Conservation (phyloP, 2,797 vertebrate species). For the Sebastes dallii region DNA sequence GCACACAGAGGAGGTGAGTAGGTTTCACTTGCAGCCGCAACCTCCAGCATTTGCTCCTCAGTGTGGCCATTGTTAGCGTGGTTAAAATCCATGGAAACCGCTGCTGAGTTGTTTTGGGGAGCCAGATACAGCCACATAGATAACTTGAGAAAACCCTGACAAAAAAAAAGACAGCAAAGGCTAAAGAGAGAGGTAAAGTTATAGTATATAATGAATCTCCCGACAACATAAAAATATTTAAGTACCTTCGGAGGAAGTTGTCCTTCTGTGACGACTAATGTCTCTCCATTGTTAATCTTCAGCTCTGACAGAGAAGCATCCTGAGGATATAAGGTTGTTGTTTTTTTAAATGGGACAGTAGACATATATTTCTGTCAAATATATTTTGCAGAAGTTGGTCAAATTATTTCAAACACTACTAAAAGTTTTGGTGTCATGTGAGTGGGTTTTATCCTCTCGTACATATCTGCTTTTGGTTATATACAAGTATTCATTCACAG, state of each 20-base stretch:
- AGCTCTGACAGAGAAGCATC: constrained; percentile 86
- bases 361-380: not conserved
- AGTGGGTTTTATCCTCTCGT: too few species aligned
- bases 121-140: constrained; percentile 84
- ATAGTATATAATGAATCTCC: not conserved
- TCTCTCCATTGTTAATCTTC: constrained; percentile 88
- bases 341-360: not conserved
- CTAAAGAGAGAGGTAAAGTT: not conserved
- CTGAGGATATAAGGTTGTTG: constrained; percentile 67
- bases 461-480: not conserved
- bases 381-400: not conserved
- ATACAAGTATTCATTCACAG: not conserved
- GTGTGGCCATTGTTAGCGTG: constrained; percentile 51
- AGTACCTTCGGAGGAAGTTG: constrained; percentile 88
- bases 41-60: constrained; percentile 41
- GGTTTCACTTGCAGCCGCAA: constrained; percentile 47
- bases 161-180: not conserved
- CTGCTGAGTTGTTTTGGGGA: not conserved
- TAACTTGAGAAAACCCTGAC: constrained; percentile 90
- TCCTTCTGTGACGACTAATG: constrained; percentile 89
- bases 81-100: constrained; percentile 37
- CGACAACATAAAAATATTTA: not conserved
- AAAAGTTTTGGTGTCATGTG: not conserved
- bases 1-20: not conserved
- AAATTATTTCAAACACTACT: not conserved